These are phyloP conservation scores for Bergia sp. DNA, from an alignment of 92 coral and sea anemone species.

Conservation along the genomic window DNA sequence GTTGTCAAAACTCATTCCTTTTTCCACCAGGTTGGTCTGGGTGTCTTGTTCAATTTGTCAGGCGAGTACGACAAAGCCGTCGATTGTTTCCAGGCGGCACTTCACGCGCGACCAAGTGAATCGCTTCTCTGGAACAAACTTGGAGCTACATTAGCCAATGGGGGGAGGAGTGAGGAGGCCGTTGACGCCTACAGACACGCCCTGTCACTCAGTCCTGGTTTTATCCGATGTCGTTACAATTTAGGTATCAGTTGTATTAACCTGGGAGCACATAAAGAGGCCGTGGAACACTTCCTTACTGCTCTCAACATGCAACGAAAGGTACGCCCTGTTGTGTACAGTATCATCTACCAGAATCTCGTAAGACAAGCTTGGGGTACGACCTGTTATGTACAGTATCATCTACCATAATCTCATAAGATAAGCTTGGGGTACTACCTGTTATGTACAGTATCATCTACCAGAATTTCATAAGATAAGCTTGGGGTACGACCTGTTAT, in stretches of 20 bases:
- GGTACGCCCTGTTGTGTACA: conserved; percentile 42
- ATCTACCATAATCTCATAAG: too few relatives aligned
- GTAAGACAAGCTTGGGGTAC: not conserved
- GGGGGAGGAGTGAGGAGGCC: conserved; percentile 99
- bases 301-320: conserved; percentile 95
- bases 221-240: conserved; percentile 93
- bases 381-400: too few relatives aligned
- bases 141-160: conserved; percentile 98
- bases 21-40: conserved; percentile 85
- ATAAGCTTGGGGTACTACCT: conserved; percentile 40
- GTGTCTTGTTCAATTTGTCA: conserved; percentile 95
- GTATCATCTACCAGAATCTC: not conserved
- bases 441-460: too few relatives aligned
- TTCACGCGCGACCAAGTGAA: conserved; percentile 82
- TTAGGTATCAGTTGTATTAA: conserved; percentile 97
- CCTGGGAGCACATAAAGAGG: conserved; percentile 86
- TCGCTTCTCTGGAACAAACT: conserved; percentile 95
- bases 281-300: conserved; percentile 92
- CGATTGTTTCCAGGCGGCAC: conserved; percentile 95
- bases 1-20: not conserved
- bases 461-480: not conserved
- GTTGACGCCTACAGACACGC: conserved; percentile 99
- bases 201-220: conserved; percentile 93
- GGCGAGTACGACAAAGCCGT: conserved; percentile 98
- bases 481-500: not conserved